phyloP scores from a whole-genome alignment of 64 coral and sea anemone genomes.

The Acropora tenuis region DNA sequence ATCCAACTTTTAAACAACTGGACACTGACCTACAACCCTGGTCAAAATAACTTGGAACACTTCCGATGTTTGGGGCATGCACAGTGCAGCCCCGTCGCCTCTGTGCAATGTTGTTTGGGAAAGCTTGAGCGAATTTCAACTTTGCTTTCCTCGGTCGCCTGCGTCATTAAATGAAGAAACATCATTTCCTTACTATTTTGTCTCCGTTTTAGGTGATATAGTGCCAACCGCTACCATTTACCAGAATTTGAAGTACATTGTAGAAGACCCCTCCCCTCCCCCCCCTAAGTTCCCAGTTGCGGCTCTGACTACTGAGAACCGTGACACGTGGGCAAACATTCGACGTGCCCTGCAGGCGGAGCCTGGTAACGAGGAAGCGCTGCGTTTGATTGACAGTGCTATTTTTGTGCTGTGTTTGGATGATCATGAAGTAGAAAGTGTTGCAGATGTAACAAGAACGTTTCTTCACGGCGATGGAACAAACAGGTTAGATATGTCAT shows the following conservation, averaged over 20 bases:
- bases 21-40: neutral
- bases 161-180: no score
- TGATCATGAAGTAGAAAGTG: conserved; percentile 40
- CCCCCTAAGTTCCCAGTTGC: conserved; percentile 61
- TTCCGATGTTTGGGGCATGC: neutral
- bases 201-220: conserved; percentile 48
- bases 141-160: neutral
- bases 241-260: conserved; percentile 81
- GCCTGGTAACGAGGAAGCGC: conserved; percentile 73
- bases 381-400: conserved; percentile 95
- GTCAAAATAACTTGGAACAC: neutral
- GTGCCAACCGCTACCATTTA: conserved; percentile 80
- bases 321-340: conserved; percentile 81
- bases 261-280: conserved; percentile 34
- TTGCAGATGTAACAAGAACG: conserved; percentile 47
- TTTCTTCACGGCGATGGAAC: conserved; percentile 89
- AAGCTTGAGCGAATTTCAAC: neutral
- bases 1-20: no score
- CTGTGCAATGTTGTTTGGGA: neutral
- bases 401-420: conserved; percentile 92
- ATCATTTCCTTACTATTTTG: neutral
- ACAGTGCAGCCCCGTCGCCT: neutral
- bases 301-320: conserved; percentile 71
- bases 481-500: conserved; percentile 66
- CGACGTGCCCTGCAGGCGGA: conserved; percentile 74